A percentile compares a stretch with the other conserved stretches of the same genome.
Evolutionary conservation across 2,113 vertebrate genomes (phyloP).

Genomic region (Cathartes aura): DNA sequence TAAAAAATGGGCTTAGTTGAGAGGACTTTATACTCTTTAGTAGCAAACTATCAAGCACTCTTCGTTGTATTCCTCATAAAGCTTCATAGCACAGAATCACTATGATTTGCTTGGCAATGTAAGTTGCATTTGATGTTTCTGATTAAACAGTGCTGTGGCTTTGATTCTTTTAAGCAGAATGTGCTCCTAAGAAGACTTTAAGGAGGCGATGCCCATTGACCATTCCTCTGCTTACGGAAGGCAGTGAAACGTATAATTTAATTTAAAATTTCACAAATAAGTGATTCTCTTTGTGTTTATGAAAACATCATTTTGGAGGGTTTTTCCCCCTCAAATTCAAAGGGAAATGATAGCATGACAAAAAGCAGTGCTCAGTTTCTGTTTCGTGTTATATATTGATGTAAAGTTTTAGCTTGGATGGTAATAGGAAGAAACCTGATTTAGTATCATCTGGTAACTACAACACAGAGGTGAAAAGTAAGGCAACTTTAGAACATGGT

Average conservation of each 20-base stretch:
- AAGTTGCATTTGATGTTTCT: background rate
- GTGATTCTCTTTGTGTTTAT: background rate
- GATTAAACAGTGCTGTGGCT: background rate
- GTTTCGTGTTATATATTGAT: background rate
- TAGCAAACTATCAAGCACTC: background rate
- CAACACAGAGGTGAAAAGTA: background rate
- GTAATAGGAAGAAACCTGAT: background rate
- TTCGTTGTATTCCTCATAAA: background rate
- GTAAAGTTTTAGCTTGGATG: background rate
- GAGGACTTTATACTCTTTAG: background rate
- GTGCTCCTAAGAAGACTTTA: background rate
- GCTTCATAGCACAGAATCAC: background rate
- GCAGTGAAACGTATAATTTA: background rate
- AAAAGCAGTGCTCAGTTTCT: background rate
- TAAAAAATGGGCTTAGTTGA: background rate
- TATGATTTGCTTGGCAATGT: background rate
- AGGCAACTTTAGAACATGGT: background rate
- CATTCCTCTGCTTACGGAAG: background rate
- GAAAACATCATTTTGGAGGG: background rate
- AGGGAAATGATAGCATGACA: background rate
- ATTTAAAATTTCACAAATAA: background rate
- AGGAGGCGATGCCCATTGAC: background rate
- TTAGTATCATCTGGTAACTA: background rate
- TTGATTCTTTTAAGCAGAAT: background rate
- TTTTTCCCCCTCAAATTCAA: background rate